Evolutionary conservation across 2,113 vertebrate genomes (phyloP).

Genomic region (western clawed frog (Xenopus tropicalis)): UCB_Xtro_10.0 CM004445.2:123107501-123108000

Average conservation of each 20-base stretch:
- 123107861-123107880: too few species aligned
- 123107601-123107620: conserved; percentile 28
- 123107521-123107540: too few species aligned
- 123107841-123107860: too few species aligned
- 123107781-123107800: conserved; percentile 23
- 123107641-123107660: conserved; percentile 30
- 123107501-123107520: too few species aligned
- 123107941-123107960: too few species aligned
- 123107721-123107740: conserved; percentile 29
- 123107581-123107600: conserved; percentile 1
- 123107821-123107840: background rate
- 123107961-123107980: too few species aligned
- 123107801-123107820: background rate
- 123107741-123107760: conserved; percentile 32
- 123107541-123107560: too few species aligned
- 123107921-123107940: too few species aligned
- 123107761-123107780: conserved; percentile 34
- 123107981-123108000: too few species aligned
- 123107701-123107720: conserved; percentile 32
- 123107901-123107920: too few species aligned
- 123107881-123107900: too few species aligned
- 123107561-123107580: background rate
- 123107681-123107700: conserved; percentile 41
- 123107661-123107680: conserved; percentile 1
- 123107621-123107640: conserved; percentile 39